Evolutionary conservation across 2,113 vertebrate species (phyloP), one percentile per base, ranked within the genome.

Genomic region (Xenus cinereus): DNA sequence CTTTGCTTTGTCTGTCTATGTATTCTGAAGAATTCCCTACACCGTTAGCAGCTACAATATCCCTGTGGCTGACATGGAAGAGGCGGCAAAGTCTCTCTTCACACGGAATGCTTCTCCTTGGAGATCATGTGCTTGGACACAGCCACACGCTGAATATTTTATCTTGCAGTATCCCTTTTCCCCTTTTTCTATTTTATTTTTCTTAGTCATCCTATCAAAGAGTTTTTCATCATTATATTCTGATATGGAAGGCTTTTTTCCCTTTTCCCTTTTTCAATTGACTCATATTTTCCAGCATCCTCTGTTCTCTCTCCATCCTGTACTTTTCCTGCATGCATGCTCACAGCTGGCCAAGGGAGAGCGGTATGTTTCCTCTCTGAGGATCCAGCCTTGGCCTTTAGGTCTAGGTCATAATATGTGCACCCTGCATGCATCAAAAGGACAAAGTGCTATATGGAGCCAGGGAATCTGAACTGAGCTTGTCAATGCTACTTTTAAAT

Each of bases 381-480:
- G 85, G 69, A 84, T 94, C 69, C 86, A 95, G 79, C 71, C 82
- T 84, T 94, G 90, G 50, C 94, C 90, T 95, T 84, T 60, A 88
- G 68, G 73, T 96, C 56, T 66, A 13, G 85, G 80, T 96, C 39
- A 3, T 90, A 93, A 73, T 46, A 39, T 46, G 26, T 39, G 60
- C 48, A 64, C 83, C 30, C 43, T 46, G 20, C 33, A 9, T 59
- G n/a, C 59, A 90, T 89, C 88, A 79, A 72, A 90, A 94, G 76
- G 43, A 93, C 85, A 96, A 95, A 94, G 45, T 46, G 12, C 39
- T 41, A 9, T 8, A 66, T 59, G 83, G 76, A 90, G 57, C 41
- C 3, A 3, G 54, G 66, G 74, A 91, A 71, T 91, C 74, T 0
- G 0, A 86, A 30, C 51, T 39, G 57, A 86, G 50, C 39, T 83